Base-by-base conservation (phyloP, 2,113 vertebrate genomes). In the Ochotona curzoniae region DNA sequence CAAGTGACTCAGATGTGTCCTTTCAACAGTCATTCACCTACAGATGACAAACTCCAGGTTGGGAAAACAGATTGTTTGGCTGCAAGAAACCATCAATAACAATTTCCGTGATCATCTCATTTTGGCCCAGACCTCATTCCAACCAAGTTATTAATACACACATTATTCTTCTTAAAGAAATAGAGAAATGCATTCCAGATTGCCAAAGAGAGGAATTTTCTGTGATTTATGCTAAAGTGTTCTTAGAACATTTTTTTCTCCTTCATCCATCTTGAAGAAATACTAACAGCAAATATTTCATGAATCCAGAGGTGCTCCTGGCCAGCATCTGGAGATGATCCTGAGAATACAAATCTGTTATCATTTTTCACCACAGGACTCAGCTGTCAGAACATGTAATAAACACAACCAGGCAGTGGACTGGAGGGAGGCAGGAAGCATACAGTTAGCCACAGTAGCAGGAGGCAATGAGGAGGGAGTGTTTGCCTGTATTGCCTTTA, bases 101-200 rank as follows among this genome's bases (percentile, higher is more conserved):
- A 69, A 87, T 96, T 94, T 95, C 82, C 35, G 3, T 95, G 94
- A 84, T 94, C 96, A 96, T 95, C 96, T 96, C 73, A 35, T 93
- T 69, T 95, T 95, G 89, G 94, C 93, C 3, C 47, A 91, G 81
- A 93, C 87, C 83, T 91, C 89, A 95, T 90, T 96, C 92, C 90
- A 93, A 82, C 92, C 84, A 95, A 90, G 74, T 96, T 96, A 95
- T 97, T 97, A 97, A 95, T 94, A 95, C 57, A 93, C 73, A 93
- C 94, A 96, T 97, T 96, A 96, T 96, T 97, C 96, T 96, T 96
- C 95, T 97, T 95, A 96, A 94, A 96, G 96, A 96, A 97, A 96
- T 92, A 96, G 85, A 95, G 70, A 96, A 97, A 97, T 93, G 90
- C 95, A 96, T 97, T 96, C 96, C 96, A 97, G 90, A 95, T 96